phyloP scores from a whole-genome alignment of 2,113 vertebrate species.

The Varanus salvator region DNA sequence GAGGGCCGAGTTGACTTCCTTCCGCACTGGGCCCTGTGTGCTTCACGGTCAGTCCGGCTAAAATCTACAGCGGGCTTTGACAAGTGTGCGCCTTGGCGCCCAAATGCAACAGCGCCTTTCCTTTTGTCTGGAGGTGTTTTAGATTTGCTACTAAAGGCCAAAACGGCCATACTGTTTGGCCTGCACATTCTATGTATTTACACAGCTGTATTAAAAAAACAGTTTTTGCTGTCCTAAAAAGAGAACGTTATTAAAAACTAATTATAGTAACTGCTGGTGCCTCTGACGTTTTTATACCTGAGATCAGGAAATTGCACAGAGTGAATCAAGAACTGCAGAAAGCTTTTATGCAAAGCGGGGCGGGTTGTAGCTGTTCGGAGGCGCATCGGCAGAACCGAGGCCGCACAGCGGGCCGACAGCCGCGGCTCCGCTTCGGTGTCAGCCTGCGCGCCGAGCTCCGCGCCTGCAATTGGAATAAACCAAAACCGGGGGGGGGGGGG shows the following conservation, averaged over 20 bases:
- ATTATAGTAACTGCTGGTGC: conserved; percentile 17
- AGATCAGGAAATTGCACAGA: not conserved
- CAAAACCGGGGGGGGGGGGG: too few species aligned
- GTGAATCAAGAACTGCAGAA: not conserved
- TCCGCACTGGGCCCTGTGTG: conserved; percentile 43
- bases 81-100: conserved; percentile 51
- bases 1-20: conserved; percentile 35
- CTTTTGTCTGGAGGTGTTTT: conserved; percentile 60
- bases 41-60: conserved; percentile 40
- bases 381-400: not conserved
- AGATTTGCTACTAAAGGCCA: conserved; percentile 68
- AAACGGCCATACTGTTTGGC: conserved; percentile 67
- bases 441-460: not conserved
- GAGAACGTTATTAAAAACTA: conserved; percentile 55
- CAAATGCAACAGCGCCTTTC: conserved; percentile 56
- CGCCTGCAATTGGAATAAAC: too few species aligned
- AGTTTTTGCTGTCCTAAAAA: conserved; percentile 54
- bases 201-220: conserved; percentile 51
- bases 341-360: not conserved
- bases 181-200: conserved; percentile 69
- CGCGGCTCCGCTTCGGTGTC: not conserved
- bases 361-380: not conserved
- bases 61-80: conserved; percentile 31
- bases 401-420: not conserved
- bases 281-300: conserved; percentile 39